These are phyloP conservation scores for Tribolium madens DNA, from an alignment of 1,140 invertebrate genomes.

Conservation along the genomic window DNA sequence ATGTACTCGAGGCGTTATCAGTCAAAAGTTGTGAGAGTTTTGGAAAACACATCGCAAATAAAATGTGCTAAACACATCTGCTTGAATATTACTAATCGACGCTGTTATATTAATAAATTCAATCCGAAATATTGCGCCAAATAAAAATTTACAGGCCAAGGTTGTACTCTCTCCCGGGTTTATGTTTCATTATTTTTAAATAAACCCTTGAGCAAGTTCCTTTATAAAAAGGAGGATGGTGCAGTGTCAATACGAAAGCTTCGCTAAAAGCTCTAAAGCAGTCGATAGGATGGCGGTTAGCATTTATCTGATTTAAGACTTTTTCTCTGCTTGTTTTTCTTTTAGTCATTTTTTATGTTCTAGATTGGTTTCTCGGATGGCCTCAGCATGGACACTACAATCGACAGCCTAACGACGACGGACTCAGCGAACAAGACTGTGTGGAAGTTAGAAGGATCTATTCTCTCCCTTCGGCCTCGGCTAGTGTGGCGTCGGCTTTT, in stretches of 20 bases:
- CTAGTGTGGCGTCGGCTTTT: slow-evolving; percentile 68
- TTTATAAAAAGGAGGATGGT: background rate
- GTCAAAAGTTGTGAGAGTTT: background rate
- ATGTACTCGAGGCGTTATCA: background rate
- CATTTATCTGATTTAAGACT: slow-evolving; percentile 1
- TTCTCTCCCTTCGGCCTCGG: slow-evolving; percentile 67
- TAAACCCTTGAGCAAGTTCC: background rate
- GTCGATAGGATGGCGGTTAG: slow-evolving; percentile 9
- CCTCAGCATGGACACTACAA: slow-evolving; percentile 72
- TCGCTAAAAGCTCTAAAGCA: slow-evolving; percentile 12
- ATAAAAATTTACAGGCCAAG: slow-evolving; percentile 37
- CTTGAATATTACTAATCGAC: background rate
- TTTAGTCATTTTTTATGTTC: slow-evolving; percentile 43
- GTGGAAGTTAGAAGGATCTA: slow-evolving; percentile 79
- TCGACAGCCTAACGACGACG: slow-evolving; percentile 84
- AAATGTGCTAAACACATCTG: background rate
- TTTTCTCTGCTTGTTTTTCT: background rate
- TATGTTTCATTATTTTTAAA: slow-evolving; percentile 21
- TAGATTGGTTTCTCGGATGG: slow-evolving; percentile 88
- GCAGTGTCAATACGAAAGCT: background rate
- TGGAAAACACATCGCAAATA: background rate
- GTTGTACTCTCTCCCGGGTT: slow-evolving; percentile 17
- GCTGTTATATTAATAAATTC: slow-evolving; percentile 20
- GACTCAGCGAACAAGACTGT: slow-evolving; percentile 81
- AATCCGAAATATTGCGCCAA: slow-evolving; percentile 8